Base-by-base conservation (phyloP, 2,888 invertebrate species). In the Ectropis crepuscularia region DNA sequence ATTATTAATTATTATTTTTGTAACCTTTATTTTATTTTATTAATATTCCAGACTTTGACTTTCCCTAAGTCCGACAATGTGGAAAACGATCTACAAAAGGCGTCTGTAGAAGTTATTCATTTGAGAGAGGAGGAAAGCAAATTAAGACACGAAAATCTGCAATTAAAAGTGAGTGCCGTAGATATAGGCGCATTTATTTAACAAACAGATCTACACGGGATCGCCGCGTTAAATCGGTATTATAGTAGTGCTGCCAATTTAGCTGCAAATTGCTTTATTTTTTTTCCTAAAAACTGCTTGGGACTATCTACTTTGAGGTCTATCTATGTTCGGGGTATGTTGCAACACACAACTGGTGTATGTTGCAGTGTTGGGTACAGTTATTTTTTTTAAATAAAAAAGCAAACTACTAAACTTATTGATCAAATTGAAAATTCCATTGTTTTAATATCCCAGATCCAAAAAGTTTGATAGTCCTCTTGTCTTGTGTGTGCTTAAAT, bases 81-180 rank as follows among this genome's bases (percentile, higher is more conserved):
- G 65, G 90, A 91, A 75, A 87, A 77, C 71, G 90, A 91, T 79
- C 86, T 96, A 79, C 94, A 95, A 82, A 95, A 95, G 85, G 95
- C 96, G 61, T 93, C 95, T 68, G 94, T 94, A 76, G 97, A 97
- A 93, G 94, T 97, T 57, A 95, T 95, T 85, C 94, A 95, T 86
- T 93, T 97, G 81, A 94, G 96, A 82, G 96, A 96, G 86, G 96
- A 96, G 79, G 96, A 96, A 82, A 95, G 95, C 88, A 94, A 94
- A 85, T 93, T 98, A 87, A 95, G 96, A 90, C 96, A 96, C 91
- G 98, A 98, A 90, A 97, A 97, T 93, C 92, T 97, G 77, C 95
- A 95, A 88, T 94, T 98, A 83, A 97, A 96, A 95, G 97, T 96
- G 90, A 91, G 90, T 84, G 65, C 45, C 53, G 53, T 70, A 74